Evolutionary conservation across 2,888 invertebrate species (phyloP).

Genomic region (Hymenopus coronatus): DNA sequence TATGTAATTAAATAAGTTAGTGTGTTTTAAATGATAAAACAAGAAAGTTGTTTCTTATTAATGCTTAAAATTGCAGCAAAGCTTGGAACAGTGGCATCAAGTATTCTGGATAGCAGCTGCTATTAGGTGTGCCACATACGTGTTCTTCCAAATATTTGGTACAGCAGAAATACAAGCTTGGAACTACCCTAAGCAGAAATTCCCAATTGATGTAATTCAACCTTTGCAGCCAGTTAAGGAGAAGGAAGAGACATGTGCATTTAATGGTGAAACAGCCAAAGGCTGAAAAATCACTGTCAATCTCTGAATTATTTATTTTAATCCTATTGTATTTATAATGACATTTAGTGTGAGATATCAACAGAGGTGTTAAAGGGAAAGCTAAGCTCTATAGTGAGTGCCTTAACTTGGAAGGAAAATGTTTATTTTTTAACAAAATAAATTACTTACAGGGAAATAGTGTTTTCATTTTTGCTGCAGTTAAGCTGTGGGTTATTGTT

Average conservation of each 20-base stretch:
- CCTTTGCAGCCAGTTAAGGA: constrained; percentile 7
- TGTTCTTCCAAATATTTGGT: constrained; percentile 64
- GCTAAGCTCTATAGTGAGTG: not conserved
- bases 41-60: too few relatives aligned
- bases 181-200: constrained; percentile 41
- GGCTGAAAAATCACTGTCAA: too few relatives aligned
- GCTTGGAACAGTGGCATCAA: constrained; percentile 58
- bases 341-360: too few relatives aligned
- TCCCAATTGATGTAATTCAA: constrained; percentile 21
- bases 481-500: not conserved
- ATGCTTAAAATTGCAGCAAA: constrained; percentile 41
- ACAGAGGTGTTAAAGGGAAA: not conserved
- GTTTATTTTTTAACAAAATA: not conserved
- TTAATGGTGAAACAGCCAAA: not conserved
- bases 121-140: constrained; percentile 60
- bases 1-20: too few relatives aligned
- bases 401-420: not conserved
- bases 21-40: too few relatives aligned
- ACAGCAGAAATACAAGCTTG: constrained; percentile 54
- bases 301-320: too few relatives aligned
- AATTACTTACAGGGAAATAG: not conserved
- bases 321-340: too few relatives aligned
- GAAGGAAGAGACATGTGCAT: not conserved
- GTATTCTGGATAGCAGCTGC: constrained; percentile 63
- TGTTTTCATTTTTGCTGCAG: not conserved